Conservation (phyloP, 92 coral and sea anemone genomes). For the Palythoa heliodiscus region DNA sequence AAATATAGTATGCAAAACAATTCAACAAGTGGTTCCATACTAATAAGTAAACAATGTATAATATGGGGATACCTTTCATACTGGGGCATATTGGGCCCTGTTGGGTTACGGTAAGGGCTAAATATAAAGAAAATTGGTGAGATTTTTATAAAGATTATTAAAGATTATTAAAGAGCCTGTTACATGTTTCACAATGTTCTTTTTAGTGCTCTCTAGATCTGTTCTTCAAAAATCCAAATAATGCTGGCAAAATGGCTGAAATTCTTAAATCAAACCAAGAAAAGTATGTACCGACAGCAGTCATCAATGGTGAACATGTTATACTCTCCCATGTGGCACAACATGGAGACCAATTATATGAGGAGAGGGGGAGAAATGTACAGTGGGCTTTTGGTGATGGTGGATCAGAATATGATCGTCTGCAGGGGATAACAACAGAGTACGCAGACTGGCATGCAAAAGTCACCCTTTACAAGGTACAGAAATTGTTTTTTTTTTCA, state of each 20-base stretch:
- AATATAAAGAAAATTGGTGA: too few species aligned
- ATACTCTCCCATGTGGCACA: slow-evolving; percentile 32
- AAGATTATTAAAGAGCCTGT: too few species aligned
- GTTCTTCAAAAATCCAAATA: too few species aligned
- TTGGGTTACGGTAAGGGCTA: too few species aligned
- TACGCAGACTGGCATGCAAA: slow-evolving; percentile 39
- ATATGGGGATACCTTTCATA: too few species aligned
- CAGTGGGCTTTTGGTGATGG: slow-evolving; percentile 66
- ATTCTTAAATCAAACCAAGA: slow-evolving; percentile 46
- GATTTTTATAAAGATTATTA: too few species aligned
- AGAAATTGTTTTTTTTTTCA: background rate
- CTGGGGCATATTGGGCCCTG: too few species aligned
- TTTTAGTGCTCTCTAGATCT: too few species aligned
- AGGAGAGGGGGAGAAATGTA: slow-evolving; percentile 34
- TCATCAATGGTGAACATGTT: background rate
- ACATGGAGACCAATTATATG: slow-evolving; percentile 68
- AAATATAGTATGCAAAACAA: too few species aligned
- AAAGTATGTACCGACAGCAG: slow-evolving; percentile 55
- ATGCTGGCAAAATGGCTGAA: slow-evolving; percentile 54
- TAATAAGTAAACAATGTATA: too few species aligned
- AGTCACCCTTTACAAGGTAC: slow-evolving; percentile 61
- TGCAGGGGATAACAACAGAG: slow-evolving; percentile 58
- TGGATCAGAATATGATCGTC: slow-evolving; percentile 32
- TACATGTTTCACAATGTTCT: too few species aligned
- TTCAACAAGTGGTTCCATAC: too few species aligned